These are phyloP conservation scores for Cairina moschata DNA, from an alignment of 2,113 vertebrate genomes.

Conservation along the genomic window DNA sequence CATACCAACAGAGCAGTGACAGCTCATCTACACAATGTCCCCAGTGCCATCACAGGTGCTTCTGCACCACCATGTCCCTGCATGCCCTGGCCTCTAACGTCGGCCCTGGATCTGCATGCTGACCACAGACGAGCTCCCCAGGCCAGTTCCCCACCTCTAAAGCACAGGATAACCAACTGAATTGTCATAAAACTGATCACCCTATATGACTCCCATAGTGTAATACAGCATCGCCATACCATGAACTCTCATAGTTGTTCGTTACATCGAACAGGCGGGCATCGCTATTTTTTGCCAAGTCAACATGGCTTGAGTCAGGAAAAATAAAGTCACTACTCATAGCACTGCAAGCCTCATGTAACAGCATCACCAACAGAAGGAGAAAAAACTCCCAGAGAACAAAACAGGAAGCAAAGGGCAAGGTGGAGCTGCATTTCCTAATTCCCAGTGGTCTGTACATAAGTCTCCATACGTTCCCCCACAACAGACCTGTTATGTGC, in stretches of 20 bases:
- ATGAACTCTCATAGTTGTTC: not conserved
- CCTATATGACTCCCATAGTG: not conserved
- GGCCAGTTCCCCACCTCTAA: not conserved
- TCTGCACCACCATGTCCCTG: fast-evolving
- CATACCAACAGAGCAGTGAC: not conserved
- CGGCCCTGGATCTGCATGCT: too few species aligned
- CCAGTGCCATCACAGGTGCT: not conserved
- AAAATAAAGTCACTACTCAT: not conserved
- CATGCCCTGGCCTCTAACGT: not conserved
- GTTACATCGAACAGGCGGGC: not conserved
- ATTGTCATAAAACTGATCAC: not conserved
- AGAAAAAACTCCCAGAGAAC: not conserved
- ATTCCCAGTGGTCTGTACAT: not conserved
- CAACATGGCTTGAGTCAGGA: not conserved
- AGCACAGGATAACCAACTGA: not conserved
- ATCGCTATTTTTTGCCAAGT: not conserved
- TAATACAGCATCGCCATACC: not conserved
- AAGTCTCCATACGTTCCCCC: not conserved
- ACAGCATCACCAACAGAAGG: not conserved
- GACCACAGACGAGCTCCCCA: not conserved
- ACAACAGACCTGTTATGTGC: not conserved
- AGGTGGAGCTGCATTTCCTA: not conserved
- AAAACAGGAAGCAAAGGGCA: not conserved
- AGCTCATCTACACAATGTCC: not conserved
- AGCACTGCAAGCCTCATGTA: not conserved